Percentiles rank a stretch among this genome's conserved stretches.
These are phyloP conservation scores for Drosophila paulistorum DNA, from an alignment of 1,140 invertebrate genomes.

Conservation along the genomic window DNA sequence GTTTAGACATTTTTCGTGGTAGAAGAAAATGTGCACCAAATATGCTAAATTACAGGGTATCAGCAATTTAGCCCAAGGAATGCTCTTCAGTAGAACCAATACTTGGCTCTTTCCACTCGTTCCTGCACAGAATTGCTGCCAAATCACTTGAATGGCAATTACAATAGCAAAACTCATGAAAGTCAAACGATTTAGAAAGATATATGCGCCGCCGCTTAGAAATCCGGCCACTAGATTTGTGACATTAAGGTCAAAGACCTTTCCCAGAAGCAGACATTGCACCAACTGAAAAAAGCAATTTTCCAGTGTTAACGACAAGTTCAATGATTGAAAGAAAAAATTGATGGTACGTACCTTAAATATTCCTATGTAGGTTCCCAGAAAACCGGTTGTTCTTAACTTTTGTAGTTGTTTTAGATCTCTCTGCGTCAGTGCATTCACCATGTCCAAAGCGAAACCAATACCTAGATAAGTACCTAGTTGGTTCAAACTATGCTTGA, in stretches of 20 bases:
- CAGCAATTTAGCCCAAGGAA: constrained; percentile 46
- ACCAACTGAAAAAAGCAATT: constrained; percentile 11
- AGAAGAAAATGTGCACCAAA: constrained; percentile 41
- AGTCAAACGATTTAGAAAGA: constrained; percentile 34
- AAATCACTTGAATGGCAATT: constrained; percentile 51
- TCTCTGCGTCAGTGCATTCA: constrained; percentile 24
- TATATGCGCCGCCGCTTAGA: constrained; percentile 40
- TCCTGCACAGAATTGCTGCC: constrained; percentile 36
- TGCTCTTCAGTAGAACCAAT: constrained; percentile 17
- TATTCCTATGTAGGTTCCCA: constrained; percentile 44
- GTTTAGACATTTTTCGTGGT: constrained; percentile 24
- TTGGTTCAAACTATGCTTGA: constrained; percentile 28
- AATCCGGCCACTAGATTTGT: constrained; percentile 47
- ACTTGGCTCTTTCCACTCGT: neutral
- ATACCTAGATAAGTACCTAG: constrained; percentile 45
- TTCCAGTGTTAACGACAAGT: neutral
- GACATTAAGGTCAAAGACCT: neutral
- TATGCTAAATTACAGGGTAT: constrained; percentile 46
- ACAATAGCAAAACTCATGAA: constrained; percentile 51
- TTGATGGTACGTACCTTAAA: constrained; percentile 28
- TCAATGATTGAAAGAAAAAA: neutral
- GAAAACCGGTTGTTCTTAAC: constrained; percentile 46
- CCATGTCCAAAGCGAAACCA: constrained; percentile 42
- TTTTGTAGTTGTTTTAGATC: constrained; percentile 5
- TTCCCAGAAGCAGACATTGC: constrained; percentile 30